These are phyloP conservation scores for Eristalis pertinax DNA, from an alignment of 2,888 invertebrate species.

Conservation along the genomic window DNA sequence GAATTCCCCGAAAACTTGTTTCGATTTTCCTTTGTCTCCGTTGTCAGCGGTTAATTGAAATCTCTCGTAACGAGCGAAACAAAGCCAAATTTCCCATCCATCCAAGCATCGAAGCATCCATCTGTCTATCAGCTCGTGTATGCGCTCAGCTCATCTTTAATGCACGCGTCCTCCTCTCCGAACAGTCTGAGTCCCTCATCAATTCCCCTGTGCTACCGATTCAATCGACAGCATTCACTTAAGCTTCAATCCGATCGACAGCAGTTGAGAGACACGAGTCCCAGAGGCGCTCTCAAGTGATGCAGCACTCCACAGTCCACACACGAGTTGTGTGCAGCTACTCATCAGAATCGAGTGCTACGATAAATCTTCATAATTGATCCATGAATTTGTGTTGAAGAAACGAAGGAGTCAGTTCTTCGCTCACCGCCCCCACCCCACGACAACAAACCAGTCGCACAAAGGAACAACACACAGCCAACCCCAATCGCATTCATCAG, in stretches of 20 bases:
- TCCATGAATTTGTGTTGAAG: constrained; percentile 33
- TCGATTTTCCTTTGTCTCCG: neutral
- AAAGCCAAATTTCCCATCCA: constrained; percentile 42
- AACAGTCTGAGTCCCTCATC: constrained; percentile 17
- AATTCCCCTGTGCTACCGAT: constrained; percentile 45
- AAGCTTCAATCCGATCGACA: constrained; percentile 48
- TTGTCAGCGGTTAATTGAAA: constrained; percentile 27
- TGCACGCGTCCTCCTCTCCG: constrained; percentile 6
- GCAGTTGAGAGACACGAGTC: constrained; percentile 31
- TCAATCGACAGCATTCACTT: constrained; percentile 55
- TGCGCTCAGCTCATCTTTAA: constrained; percentile 45
- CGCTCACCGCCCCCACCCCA: neutral
- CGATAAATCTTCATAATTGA: constrained; percentile 62
- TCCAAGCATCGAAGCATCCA: constrained; percentile 14
- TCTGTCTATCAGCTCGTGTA: neutral
- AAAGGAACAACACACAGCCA: neutral
- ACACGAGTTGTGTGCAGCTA: constrained; percentile 15
- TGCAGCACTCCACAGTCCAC: neutral
- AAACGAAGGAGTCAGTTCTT: neutral
- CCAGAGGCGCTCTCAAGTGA: constrained; percentile 1
- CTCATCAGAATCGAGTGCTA: constrained; percentile 40
- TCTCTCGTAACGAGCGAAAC: neutral
- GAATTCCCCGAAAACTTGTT: neutral
- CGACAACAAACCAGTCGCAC: neutral
- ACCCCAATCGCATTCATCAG: constrained; percentile 13